phyloP scores from a whole-genome alignment of 2,888 invertebrate species.

The Pandemis heparana region DNA sequence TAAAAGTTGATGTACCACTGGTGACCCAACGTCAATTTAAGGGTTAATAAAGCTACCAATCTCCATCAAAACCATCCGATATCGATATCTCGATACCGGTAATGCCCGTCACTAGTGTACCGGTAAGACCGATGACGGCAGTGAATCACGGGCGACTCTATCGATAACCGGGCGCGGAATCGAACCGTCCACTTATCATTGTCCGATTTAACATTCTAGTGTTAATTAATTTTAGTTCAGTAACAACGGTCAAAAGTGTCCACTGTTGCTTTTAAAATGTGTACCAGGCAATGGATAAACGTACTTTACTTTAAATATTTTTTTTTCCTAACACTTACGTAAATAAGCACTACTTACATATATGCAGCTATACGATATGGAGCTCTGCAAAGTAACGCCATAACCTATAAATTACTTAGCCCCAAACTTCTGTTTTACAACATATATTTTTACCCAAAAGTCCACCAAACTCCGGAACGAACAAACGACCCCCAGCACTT shows the following conservation, averaged over 20 bases:
- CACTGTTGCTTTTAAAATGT: too few species aligned
- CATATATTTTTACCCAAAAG: neutral
- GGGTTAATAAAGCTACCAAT: neutral
- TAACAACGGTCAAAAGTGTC: neutral
- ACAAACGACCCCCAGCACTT: constrained; percentile 3
- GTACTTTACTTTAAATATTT: too few species aligned
- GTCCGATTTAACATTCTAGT: neutral
- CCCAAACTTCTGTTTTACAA: neutral
- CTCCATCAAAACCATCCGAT: neutral
- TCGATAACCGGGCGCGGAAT: constrained; percentile 12
- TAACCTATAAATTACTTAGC: neutral
- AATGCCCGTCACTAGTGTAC: constrained; percentile 16
- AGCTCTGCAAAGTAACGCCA: neutral
- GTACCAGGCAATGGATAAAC: too few species aligned
- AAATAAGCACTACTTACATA: neutral
- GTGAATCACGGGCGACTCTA: constrained; percentile 23
- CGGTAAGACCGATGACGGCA: constrained; percentile 27
- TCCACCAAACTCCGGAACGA: constrained; percentile 5
- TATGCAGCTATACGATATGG: neutral
- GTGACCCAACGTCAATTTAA: too few species aligned
- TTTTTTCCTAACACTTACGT: too few species aligned
- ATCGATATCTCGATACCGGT: constrained; percentile 2
- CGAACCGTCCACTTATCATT: constrained; percentile 23
- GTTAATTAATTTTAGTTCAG: constrained; percentile 16
- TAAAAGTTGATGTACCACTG: too few species aligned